Evolutionary conservation across 2,113 vertebrate genomes (phyloP), one percentile per base, ranked within the genome.

Genomic region (Cariama cristata): DNA sequence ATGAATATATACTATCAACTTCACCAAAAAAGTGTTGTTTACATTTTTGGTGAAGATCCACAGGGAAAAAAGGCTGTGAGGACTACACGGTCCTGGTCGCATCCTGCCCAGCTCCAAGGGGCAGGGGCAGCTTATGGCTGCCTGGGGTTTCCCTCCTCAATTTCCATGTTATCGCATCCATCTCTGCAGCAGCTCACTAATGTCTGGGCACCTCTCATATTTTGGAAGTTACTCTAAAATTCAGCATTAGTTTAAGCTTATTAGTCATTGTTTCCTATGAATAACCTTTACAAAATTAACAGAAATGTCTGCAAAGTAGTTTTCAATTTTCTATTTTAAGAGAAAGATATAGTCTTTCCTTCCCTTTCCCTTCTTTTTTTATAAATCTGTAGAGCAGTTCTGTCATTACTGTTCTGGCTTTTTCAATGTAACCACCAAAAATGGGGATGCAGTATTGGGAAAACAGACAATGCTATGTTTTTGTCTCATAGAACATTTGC

Each of bases 1-100:
- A 0, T 0, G 8, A 42, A 56, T 7, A 5, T 6, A 1, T 4
- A 50, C 40, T 55, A 5, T 9, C 1, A 1, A 20, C 19, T 33
- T 19, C 67, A 28, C 28, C 12, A 15, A 38, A 53, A 49, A 23
- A 35, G 28, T 1, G 17, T 5, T 6, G 6, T 3, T 79, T 8
- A 1, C 3, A 3, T 35, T 83, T 64, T 28, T 79, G 86, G 80
- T 53, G 62, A 11, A 15, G 26, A 79, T 35, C 23, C 27, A 2
- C 12, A 1, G 1, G 44, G 40, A 42, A 72, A 49, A 26, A n/a
- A 60, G 26, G 21, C 0, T 32, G 7, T 10, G 24, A 76, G 73
- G 74, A 64, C 50, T 1, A 0, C 0, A 14, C 0, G 3, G 82
- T 40, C 23, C 71, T 62, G 71, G 69, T 1, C 1, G 0, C 47